Conservation (phyloP, 2,113 vertebrate genomes). For the Halichoeres trimaculatus region DNA sequence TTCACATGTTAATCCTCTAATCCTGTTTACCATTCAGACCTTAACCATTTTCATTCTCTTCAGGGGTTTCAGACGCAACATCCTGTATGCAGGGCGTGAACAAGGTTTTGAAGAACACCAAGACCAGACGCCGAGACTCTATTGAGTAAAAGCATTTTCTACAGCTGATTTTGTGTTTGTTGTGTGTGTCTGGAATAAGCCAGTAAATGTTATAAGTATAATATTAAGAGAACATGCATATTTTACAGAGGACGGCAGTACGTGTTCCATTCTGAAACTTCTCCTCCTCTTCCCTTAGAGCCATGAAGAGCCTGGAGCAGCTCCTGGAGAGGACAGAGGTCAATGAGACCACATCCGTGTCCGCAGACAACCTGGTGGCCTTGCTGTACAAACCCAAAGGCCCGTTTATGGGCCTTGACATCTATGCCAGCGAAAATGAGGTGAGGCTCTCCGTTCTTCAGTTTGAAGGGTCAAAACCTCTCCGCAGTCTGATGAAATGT, state of each 20-base stretch:
- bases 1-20: background rate
- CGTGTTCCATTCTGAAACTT: background rate
- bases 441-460: constrained; percentile 6
- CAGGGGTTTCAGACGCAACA: fast-evolving
- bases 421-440: constrained; percentile 5
- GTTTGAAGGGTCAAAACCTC: background rate
- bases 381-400: background rate
- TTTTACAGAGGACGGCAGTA: no score
- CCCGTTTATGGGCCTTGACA: background rate
- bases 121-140: fast-evolving
- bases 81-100: fast-evolving
- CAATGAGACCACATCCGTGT: fast-evolving
- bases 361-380: fast-evolving
- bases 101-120: fast-evolving
- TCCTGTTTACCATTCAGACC: background rate
- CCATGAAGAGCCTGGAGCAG: fast-evolving
- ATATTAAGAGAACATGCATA: no score
- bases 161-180: background rate
- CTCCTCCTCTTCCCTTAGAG: background rate
- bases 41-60: background rate
- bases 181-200: background rate
- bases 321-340: background rate
- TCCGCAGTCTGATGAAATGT: background rate
- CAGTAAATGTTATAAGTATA: no score
- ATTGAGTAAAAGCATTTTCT: constrained; percentile 10